phyloP scores from a whole-genome alignment of 1,140 invertebrate genomes.

The Drosophila bocki region DNA sequence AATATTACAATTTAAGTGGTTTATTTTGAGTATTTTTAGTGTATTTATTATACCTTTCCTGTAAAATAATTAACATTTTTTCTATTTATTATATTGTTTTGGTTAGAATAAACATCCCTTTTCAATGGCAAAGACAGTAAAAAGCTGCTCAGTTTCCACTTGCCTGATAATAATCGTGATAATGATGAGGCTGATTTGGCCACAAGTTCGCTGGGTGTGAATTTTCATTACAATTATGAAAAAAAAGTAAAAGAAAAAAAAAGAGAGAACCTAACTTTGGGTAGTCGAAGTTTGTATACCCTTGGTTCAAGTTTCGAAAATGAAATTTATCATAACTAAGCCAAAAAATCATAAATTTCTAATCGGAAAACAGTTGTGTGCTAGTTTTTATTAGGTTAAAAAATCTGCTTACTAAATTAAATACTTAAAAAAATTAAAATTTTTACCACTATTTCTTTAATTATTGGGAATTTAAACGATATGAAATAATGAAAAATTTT shows the following conservation, averaged over 20 bases:
- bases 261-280: too few species aligned
- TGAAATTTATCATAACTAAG: too few species aligned
- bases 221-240: constrained; percentile 81
- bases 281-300: too few species aligned
- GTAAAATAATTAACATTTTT: not conserved
- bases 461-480: too few species aligned
- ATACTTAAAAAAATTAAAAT: too few species aligned
- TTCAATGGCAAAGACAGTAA: not conserved
- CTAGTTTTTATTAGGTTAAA: too few species aligned
- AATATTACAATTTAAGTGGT: not conserved
- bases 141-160: constrained; percentile 38
- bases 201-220: constrained; percentile 50
- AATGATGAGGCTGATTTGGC: constrained; percentile 79
- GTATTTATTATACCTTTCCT: not conserved
- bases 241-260: constrained; percentile 15
- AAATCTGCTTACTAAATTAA: too few species aligned
- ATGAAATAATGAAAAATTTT: too few species aligned
- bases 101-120: not conserved
- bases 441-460: too few species aligned
- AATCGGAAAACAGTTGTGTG: too few species aligned
- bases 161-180: constrained; percentile 74
- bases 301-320: too few species aligned
- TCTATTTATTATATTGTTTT: not conserved
- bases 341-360: too few species aligned
- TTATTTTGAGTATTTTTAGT: not conserved